phyloP scores from a whole-genome alignment of 2,888 invertebrate species.

The Hirtodrosophila confusa region DNA sequence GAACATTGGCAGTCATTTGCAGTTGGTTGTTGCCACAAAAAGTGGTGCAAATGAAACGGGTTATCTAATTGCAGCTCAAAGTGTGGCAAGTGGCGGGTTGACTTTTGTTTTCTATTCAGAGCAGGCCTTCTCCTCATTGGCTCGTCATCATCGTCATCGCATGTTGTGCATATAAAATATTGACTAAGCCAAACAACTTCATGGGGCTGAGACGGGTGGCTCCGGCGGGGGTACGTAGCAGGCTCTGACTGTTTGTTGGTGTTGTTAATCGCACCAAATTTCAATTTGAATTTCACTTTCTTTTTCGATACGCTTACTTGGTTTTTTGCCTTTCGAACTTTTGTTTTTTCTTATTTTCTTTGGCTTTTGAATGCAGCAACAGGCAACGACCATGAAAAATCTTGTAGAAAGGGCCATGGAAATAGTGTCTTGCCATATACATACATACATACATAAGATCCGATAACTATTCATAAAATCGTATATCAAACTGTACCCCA shows the following conservation, averaged over 20 bases:
- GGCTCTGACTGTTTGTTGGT: slow-evolving; percentile 60
- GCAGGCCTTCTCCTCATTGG: slow-evolving; percentile 49
- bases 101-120: slow-evolving; percentile 75
- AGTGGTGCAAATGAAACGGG: slow-evolving; percentile 78
- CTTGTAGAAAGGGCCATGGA: slow-evolving; percentile 61
- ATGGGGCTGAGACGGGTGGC: slow-evolving; percentile 5
- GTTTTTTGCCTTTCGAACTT: slow-evolving; percentile 81
- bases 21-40: slow-evolving; percentile 50
- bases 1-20: slow-evolving; percentile 78
- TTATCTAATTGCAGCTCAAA: slow-evolving; percentile 76
- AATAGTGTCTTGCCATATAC: slow-evolving; percentile 1
- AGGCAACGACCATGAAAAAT: slow-evolving; percentile 74
- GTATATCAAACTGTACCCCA: neutral
- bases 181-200: slow-evolving; percentile 51
- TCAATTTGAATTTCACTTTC: slow-evolving; percentile 83
- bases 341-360: slow-evolving; percentile 58
- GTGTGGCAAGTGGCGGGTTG: slow-evolving; percentile 80
- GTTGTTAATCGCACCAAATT: slow-evolving; percentile 78
- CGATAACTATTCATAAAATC: slow-evolving; percentile 1
- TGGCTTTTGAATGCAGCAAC: slow-evolving; percentile 61
- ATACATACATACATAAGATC: neutral
- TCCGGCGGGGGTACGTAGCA: slow-evolving; percentile 28
- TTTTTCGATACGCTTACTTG: slow-evolving; percentile 82
- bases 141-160: slow-evolving; percentile 42
- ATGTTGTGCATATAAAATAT: slow-evolving; percentile 76